A percentile compares a stretch with the other conserved stretches of the same genome.
Evolutionary conservation across 2,888 invertebrate genomes (phyloP).

Genomic region (Epinotia demarniana): DNA sequence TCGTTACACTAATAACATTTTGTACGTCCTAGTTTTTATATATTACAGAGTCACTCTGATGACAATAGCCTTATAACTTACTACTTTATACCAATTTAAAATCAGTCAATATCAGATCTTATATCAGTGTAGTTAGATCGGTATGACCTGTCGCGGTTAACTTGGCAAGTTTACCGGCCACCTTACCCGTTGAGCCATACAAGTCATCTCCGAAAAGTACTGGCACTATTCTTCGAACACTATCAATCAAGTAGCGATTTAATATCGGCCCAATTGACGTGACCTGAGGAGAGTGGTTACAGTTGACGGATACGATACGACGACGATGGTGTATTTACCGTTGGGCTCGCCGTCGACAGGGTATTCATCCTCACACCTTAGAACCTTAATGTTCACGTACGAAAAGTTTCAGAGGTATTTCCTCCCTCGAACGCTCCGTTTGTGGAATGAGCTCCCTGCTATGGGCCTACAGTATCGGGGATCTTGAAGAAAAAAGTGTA

Average conservation of each 20-base stretch:
- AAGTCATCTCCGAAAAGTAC: conserved; percentile 29
- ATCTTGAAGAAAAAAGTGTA: too few species aligned
- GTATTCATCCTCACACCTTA: too few species aligned
- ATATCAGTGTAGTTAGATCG: not conserved
- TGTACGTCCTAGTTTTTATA: not conserved
- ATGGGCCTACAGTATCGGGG: too few species aligned
- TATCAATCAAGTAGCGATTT: conserved; percentile 42
- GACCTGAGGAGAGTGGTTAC: conserved; percentile 9
- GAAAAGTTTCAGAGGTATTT: too few species aligned
- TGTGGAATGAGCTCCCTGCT: too few species aligned
- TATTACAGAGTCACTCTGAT: not conserved
- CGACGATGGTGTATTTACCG: not conserved
- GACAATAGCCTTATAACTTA: conserved; percentile 9
- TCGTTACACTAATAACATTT: not conserved
- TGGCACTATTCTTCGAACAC: conserved; percentile 36
- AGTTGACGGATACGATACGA: conserved; percentile 13
- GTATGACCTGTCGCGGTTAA: not conserved
- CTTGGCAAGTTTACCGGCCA: conserved; percentile 10
- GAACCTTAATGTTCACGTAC: too few species aligned
- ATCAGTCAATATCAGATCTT: not conserved
- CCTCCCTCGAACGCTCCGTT: too few species aligned
- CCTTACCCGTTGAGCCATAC: conserved; percentile 6
- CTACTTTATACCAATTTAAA: not conserved
- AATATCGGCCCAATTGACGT: conserved; percentile 42
- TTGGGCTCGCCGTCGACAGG: too few species aligned